Base-by-base conservation (phyloP, 2,888 invertebrate genomes). In the Amorpha juglandis region DNA sequence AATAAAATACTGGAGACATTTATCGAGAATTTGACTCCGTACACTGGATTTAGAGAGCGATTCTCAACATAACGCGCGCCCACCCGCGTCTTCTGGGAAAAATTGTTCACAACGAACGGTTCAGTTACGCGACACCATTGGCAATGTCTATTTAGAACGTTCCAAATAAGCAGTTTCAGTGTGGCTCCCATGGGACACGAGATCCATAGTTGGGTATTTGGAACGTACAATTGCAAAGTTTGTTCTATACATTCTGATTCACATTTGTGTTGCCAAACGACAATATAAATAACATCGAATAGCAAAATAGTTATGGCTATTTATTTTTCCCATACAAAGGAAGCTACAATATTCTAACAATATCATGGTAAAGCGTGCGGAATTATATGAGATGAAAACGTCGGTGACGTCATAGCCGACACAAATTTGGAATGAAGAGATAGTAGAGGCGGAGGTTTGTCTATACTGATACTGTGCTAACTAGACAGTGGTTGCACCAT, bases 81-180 rank as follows among this genome's bases (percentile, higher is more conserved):
- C 55, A 55, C 35, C 55, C 16, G 55, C 55, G 19, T 7, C 35
- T 55, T 55, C 55, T 35, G 55, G n/a, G 55, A 55, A 50, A 50
- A 50, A 50, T 50, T 50, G 50, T 27, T 52, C 27, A 52, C 27
- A 52, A 14, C 27, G 21, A 51, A 51, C 21, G 52, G 4, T 14
- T 55, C 16, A 16, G n/a, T 3, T 9, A 35, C n/a, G 11, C 55
- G 55, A 38, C 35, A 55, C 55, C 55, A 55, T 35, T 55, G 53
- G 53, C 33, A 33, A n/a, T 53, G 33, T 14, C 7, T 7, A 33
- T 53, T 27, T n/a, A 12, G 35, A n/a, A 55, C 35, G 9, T 12
- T 16, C 38, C n/a, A 58, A 58, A 58, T 58, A 58, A 42, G 16
- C 11, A 6, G n/a, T 12, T 53, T n/a, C 33, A n/a, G n/a, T 16